Evolutionary conservation across 2,797 vertebrate species (phyloP).

Genomic region (Siniperca obscura): DNA sequence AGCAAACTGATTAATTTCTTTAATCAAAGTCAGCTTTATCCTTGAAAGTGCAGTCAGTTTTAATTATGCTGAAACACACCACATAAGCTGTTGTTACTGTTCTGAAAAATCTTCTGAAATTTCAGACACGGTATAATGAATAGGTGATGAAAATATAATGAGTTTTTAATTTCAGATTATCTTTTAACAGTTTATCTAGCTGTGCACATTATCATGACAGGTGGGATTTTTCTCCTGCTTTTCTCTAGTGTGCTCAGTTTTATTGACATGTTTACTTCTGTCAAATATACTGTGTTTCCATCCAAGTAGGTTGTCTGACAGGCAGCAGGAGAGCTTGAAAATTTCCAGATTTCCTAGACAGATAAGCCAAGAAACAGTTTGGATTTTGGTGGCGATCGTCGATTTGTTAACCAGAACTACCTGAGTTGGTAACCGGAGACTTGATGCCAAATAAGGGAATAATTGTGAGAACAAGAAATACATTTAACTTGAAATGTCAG

Average conservation of each 20-base stretch:
- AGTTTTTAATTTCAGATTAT: slow-evolving; percentile 44
- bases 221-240: slow-evolving; percentile 34
- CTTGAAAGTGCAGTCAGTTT: slow-evolving; percentile 65
- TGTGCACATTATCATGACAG: slow-evolving; percentile 30
- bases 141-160: slow-evolving; percentile 59
- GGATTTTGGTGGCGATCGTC: background rate
- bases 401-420: slow-evolving; percentile 10
- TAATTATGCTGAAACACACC: slow-evolving; percentile 55
- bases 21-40: slow-evolving; percentile 69
- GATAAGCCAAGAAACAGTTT: slow-evolving; percentile 24
- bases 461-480: background rate
- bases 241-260: slow-evolving; percentile 46
- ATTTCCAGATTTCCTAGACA: slow-evolving; percentile 23
- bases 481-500: slow-evolving; percentile 15
- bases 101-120: slow-evolving; percentile 46
- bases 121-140: slow-evolving; percentile 42
- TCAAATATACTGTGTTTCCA: slow-evolving; percentile 47
- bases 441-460: slow-evolving; percentile 7
- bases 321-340: slow-evolving; percentile 39
- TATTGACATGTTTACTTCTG: slow-evolving; percentile 74
- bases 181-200: slow-evolving; percentile 28
- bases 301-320: slow-evolving; percentile 57
- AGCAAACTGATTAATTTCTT: slow-evolving; percentile 70
- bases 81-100: slow-evolving; percentile 37
- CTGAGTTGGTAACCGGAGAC: background rate